Evolutionary conservation across 2,888 invertebrate species (phyloP).

Genomic region (Eristalinus sepulchralis): DNA sequence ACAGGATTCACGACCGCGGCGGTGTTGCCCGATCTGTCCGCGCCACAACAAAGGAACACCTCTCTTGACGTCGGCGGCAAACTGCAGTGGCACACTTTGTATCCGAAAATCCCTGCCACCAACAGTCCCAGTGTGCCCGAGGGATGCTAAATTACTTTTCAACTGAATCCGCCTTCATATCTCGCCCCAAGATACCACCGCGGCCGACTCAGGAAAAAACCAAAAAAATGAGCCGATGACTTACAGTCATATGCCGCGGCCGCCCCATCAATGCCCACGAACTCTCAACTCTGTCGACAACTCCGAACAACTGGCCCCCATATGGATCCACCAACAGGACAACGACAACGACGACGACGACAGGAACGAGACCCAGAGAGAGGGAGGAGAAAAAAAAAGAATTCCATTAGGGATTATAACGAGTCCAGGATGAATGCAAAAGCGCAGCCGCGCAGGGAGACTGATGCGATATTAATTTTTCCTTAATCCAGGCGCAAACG

Average conservation of each 20-base stretch:
- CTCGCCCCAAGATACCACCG: slow-evolving; percentile 53
- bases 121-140: slow-evolving; percentile 24
- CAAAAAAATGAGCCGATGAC: slow-evolving; percentile 54
- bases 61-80: slow-evolving; percentile 36
- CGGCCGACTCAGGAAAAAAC: slow-evolving; percentile 3
- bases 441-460: slow-evolving; percentile 60
- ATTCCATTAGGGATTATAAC: slow-evolving; percentile 74
- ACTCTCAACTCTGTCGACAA: slow-evolving; percentile 65
- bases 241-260: slow-evolving; percentile 53
- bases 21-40: not conserved
- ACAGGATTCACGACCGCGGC: not conserved
- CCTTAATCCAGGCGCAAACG: slow-evolving; percentile 59
- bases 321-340: slow-evolving; percentile 46
- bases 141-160: slow-evolving; percentile 75
- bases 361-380: not conserved
- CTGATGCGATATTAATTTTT: slow-evolving; percentile 71
- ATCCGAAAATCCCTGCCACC: slow-evolving; percentile 49
- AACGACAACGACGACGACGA: not conserved
- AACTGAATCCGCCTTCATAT: slow-evolving; percentile 75
- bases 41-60: slow-evolving; percentile 39
- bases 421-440: slow-evolving; percentile 70
- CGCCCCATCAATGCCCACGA: slow-evolving; percentile 49
- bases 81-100: slow-evolving; percentile 68
- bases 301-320: slow-evolving; percentile 56
- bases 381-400: slow-evolving; percentile 40